Base-by-base conservation (phyloP, 2,888 invertebrate genomes). In the Amblyteles armatorius region DNA sequence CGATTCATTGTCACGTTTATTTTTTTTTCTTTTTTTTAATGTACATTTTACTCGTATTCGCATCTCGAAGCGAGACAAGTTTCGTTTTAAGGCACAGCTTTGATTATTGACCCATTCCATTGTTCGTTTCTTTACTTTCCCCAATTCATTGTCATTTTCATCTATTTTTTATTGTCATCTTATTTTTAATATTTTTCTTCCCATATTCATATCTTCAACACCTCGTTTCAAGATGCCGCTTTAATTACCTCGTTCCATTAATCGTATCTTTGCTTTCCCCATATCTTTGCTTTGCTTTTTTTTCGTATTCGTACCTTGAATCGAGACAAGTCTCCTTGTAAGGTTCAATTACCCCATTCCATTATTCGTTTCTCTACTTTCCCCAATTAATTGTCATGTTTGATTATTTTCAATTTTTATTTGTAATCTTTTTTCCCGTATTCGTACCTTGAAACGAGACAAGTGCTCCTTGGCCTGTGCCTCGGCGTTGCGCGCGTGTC, bases 381-480 rank as follows among this genome's bases (percentile, higher is more conserved):
- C 80, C 81, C 19, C 71, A 73, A 72, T 73, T 48, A 65, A 77
- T 4, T 36, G 33, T 77, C 55, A 29, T 57, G 52, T 78, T 33
- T 26, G 72, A 76, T 80, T 74, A 33, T 48, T 44, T 3, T 22
- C 7, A 33, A 33, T 33, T 33, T 52, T 65, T 67, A 44, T 44
- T 44, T 11, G n/a, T n/a, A 44, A 22, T 65, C 50, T 65, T 52
- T 11, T 40, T 40, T 72, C 40, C 16, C 69, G 44, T 73, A 26
- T 33, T 73, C 72, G 68, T 93, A 94, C 94, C 92, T 95, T 95
- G 89, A 95, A 95, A 88, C 95, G 94, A 81, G 95, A 95, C 50
- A 97, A 94, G 94, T 96, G 96, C 88, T 95, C 95, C 94, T 96
- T 96, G 67, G 97, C 97, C 93, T 96, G 95, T 85, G 95, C 95